phyloP scores from a whole-genome alignment of 2,888 invertebrate species.

The Kuschelorhynchus macadamiae region DNA sequence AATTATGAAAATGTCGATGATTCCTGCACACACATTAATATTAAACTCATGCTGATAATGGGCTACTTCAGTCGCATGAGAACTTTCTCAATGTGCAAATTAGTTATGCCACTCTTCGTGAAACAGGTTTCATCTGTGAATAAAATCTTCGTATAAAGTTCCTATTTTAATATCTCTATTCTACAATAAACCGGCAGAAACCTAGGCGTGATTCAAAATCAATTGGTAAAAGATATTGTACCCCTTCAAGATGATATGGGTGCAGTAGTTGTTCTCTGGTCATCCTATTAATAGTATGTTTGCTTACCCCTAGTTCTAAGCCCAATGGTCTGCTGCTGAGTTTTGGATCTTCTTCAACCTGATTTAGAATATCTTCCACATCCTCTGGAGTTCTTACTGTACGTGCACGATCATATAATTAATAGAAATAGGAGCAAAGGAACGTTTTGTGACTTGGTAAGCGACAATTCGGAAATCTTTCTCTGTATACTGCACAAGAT shows the following conservation, averaged over 20 bases:
- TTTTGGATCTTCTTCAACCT: no score
- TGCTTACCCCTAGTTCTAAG: no score
- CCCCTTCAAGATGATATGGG: background rate
- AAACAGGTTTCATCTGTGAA: background rate
- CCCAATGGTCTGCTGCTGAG: no score
- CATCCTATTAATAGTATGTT: background rate
- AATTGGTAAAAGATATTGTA: background rate
- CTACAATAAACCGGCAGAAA: background rate
- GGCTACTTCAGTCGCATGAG: background rate
- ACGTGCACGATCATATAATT: no score
- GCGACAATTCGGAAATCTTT: no score
- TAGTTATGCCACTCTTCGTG: background rate
- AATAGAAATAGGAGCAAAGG: no score
- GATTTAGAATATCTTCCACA: no score
- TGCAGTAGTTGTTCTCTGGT: background rate
- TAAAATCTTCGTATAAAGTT: background rate
- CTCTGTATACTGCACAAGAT: no score
- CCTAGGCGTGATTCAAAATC: background rate
- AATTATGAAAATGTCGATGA: conserved; percentile 9
- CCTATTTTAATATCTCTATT: background rate
- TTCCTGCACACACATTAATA: conserved; percentile 1
- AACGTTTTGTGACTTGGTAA: no score
- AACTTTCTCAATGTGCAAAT: background rate
- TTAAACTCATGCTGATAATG: conserved; percentile 1
- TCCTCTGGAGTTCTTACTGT: no score